A percentile compares a stretch with the other conserved stretches of the same genome.
Conservation (phyloP, 37 sponge, comb jelly and placozoan species). For the Theonella swinhoei region DNA sequence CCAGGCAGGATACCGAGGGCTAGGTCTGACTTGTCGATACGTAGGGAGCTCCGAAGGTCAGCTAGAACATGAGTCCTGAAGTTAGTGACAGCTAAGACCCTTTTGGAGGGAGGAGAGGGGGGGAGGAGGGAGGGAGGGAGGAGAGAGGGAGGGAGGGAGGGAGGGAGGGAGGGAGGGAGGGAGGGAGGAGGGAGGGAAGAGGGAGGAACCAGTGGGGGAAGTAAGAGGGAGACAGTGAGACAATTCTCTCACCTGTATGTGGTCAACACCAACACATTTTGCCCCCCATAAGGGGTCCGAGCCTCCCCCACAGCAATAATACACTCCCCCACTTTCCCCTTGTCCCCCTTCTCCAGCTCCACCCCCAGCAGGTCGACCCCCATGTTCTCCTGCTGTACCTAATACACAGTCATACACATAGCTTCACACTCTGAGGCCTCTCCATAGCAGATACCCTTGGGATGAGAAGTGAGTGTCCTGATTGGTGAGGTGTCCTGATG, state of each 20-base stretch:
- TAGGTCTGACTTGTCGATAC: constrained; percentile 17
- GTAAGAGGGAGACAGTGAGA: too few relatives aligned
- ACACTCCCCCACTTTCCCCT: constrained; percentile 3
- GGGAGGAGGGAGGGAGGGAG: background rate
- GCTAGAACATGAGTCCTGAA: constrained; percentile 35
- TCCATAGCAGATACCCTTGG: too few relatives aligned
- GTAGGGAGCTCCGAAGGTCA: constrained; percentile 17
- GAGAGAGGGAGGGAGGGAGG: background rate
- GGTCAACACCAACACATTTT: constrained; percentile 34
- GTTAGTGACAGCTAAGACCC: constrained; percentile 34
- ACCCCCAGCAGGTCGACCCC: constrained; percentile 16
- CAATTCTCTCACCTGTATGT: constrained; percentile 54
- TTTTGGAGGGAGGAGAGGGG: background rate
- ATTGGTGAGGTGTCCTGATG: too few relatives aligned
- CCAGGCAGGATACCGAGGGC: background rate
- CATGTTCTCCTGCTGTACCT: constrained; percentile 37
- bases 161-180: background rate
- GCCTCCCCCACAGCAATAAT: constrained; percentile 23
- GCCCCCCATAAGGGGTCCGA: constrained; percentile 27
- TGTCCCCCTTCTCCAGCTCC: constrained; percentile 31
- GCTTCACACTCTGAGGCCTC: too few relatives aligned
- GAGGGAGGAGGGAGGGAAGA: background rate
- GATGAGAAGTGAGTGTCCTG: too few relatives aligned
- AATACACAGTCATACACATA: too few relatives aligned
- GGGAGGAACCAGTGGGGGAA: background rate